These are phyloP conservation scores for Apodemia mormo DNA, from an alignment of 2,888 invertebrate species.

Conservation along the genomic window DNA sequence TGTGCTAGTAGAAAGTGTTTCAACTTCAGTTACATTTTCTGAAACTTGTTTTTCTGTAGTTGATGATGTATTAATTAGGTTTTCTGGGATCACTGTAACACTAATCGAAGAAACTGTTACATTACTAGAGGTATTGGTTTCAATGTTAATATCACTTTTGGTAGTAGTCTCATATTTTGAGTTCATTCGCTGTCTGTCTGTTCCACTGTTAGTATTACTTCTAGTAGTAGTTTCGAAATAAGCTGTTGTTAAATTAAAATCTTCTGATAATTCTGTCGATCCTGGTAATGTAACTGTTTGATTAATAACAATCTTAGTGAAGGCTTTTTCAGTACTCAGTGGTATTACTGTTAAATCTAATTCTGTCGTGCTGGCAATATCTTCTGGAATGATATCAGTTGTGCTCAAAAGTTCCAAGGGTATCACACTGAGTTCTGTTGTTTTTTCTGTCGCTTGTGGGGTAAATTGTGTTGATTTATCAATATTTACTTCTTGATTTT, in stretches of 20 bases:
- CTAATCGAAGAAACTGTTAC: not conserved
- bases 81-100: not conserved
- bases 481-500: not conserved
- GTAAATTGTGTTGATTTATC: conserved; percentile 27
- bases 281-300: conserved; percentile 57
- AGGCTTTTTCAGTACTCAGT: conserved; percentile 50
- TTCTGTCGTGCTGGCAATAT: conserved; percentile 63
- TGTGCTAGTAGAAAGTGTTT: not conserved
- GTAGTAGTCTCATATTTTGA: conserved; percentile 27
- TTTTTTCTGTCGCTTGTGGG: conserved; percentile 36
- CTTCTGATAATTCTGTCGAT: conserved; percentile 50
- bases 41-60: conserved; percentile 19
- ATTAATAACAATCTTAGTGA: conserved; percentile 50
- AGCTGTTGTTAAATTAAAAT: conserved; percentile 41
- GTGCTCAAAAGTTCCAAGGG: conserved; percentile 71
- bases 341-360: conserved; percentile 70
- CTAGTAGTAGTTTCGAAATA: conserved; percentile 33
- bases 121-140: conserved; percentile 29
- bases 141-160: conserved; percentile 25
- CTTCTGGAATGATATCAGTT: conserved; percentile 56
- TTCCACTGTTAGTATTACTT: conserved; percentile 18
- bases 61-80: not conserved
- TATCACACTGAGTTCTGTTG: conserved; percentile 61
- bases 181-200: no score
- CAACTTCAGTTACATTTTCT: conserved; percentile 28